A percentile compares a stretch with the other conserved stretches of the same genome.
Conservation (phyloP, 2,113 vertebrate species). For the Scytalopus superciliaris region DNA sequence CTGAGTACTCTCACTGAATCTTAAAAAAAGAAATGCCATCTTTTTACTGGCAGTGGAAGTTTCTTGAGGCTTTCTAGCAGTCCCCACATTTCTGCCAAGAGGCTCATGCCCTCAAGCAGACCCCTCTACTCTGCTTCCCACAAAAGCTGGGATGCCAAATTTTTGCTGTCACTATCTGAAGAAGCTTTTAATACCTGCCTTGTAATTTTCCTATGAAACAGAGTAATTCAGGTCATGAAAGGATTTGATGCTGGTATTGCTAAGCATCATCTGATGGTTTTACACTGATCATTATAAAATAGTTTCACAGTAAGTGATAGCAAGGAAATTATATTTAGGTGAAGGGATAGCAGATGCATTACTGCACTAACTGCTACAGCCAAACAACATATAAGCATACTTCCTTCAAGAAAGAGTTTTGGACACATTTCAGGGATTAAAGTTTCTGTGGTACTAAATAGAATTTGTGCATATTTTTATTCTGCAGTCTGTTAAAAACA, state of each 20-base stretch:
- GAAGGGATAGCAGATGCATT: neutral
- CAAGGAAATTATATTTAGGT: neutral
- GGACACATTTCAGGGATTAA: neutral
- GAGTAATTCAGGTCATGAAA: neutral
- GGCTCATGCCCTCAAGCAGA: neutral
- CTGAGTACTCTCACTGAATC: accelerated
- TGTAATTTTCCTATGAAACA: accelerated
- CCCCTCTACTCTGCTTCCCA: accelerated
- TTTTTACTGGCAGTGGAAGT: neutral
- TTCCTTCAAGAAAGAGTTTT: neutral
- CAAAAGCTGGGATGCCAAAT: neutral
- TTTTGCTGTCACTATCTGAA: neutral
- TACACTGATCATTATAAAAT: neutral
- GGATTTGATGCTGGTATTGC: neutral
- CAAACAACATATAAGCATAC: neutral
- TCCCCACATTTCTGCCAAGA: neutral
- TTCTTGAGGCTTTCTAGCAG: neutral
- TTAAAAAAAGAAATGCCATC: neutral
- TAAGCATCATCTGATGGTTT: neutral
- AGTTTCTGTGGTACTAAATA: neutral
- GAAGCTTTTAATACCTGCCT: neutral
- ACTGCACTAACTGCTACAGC: neutral
- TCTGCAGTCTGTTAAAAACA: neutral
- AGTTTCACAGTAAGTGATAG: neutral
- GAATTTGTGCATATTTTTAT: neutral